These are phyloP conservation scores for Virgularia gustaviana DNA, from an alignment of 92 coral and sea anemone genomes.

Conservation along the genomic window DNA sequence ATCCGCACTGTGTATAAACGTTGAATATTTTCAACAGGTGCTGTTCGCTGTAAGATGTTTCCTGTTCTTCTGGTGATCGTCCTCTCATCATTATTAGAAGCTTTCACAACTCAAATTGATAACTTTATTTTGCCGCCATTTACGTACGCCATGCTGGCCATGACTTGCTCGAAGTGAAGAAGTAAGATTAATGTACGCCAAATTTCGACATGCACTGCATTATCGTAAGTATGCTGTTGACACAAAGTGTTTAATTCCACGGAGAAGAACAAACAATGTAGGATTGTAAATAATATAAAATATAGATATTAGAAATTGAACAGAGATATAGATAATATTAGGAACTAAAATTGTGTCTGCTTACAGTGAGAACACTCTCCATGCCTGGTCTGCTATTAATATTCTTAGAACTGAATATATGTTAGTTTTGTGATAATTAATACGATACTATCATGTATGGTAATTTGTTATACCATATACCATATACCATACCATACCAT, in stretches of 20 bases:
- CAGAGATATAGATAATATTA: too few species aligned
- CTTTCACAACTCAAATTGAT: constrained; percentile 90
- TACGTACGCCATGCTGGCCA: constrained; percentile 58
- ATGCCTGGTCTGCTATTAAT: too few species aligned
- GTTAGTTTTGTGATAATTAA: too few species aligned
- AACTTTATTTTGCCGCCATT: constrained; percentile 80
- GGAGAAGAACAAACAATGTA: too few species aligned
- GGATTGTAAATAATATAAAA: too few species aligned
- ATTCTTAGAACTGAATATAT: too few species aligned
- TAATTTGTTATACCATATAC: too few species aligned
- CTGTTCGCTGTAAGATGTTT: constrained; percentile 48
- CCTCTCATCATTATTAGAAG: constrained; percentile 73
- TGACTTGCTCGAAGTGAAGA: constrained; percentile 12
- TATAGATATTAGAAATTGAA: background rate
- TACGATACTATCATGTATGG: too few species aligned
- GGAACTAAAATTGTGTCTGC: too few species aligned
- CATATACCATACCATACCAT: too few species aligned
- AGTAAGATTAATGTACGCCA: background rate
- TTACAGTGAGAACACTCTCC: too few species aligned
- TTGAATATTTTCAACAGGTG: background rate
- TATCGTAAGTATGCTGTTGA: background rate
- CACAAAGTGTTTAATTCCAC: background rate
- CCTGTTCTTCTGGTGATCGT: constrained; percentile 47
- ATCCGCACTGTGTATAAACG: background rate
- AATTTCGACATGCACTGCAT: too few species aligned